Evolutionary conservation across 1,140 invertebrate species (phyloP), one percentile per base, ranked within the genome.

Genomic region (Habropoda laboriosa): DNA sequence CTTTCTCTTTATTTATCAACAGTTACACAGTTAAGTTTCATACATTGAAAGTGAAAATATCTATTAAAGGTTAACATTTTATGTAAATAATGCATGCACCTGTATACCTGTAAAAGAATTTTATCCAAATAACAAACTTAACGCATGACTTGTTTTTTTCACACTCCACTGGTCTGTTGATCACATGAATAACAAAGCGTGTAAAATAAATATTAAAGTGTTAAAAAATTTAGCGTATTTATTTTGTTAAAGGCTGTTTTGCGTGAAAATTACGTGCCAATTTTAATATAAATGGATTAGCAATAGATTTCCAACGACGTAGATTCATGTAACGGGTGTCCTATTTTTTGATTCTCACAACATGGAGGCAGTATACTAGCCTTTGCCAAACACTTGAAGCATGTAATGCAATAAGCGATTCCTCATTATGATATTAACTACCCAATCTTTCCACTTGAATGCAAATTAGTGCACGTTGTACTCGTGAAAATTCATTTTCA

Each of bases 331-430:
- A 8, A 27, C 61, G 32, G n/a, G 4, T n/a, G 38, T 30, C 38
- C 68, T 38, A 58, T 60, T 67, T 74, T 74, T 57, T 58, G 35
- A 47, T 24, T 45, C 18, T 51, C 40, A 21, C 70, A 63, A 55
- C 51, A 45, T 68, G 40, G 6, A 16, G 40, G 60, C n/a, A n/a
- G n/a, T n/a, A n/a, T n/a, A n/a, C n/a, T 75, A 45, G 57, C 32
- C 58, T 81, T 53, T 61, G n/a, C 47, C 40, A 68, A 77, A 83
- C 80, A 77, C 58, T 80, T 83, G 72, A 58, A 75, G 24, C 72
- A n/a, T 75, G 57, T 77, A 82, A 57, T 45, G 24, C 32, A 51
- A 53, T 42, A 58, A 30, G 61, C 58, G 42, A 83, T 82, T 51
- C 60, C 61, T 81, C 58, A 45, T 30, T n/a, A 38, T 40, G 63